Percentiles rank a stretch among this genome's conserved stretches.
These are phyloP conservation scores for Calyptomena viridis DNA, from an alignment of 2,113 vertebrate species.

Conservation along the genomic window DNA sequence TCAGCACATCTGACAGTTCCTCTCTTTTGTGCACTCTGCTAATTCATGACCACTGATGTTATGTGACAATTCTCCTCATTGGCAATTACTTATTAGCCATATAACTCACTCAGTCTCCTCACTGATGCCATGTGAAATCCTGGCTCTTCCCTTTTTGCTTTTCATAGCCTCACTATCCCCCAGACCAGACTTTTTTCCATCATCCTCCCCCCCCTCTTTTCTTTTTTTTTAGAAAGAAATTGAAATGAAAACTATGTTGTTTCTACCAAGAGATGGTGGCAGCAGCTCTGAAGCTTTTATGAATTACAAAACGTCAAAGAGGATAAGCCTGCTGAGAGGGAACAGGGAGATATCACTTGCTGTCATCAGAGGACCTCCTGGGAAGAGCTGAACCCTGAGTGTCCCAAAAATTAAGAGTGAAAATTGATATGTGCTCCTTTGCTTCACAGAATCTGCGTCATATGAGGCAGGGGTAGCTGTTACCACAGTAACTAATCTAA, in stretches of 20 bases:
- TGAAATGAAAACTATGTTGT: background rate
- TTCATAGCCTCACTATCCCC: background rate
- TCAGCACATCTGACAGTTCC: background rate
- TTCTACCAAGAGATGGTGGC: background rate
- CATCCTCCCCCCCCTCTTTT: background rate
- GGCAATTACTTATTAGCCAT: background rate
- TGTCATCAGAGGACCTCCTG: slow-evolving; percentile 42
- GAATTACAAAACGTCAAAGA: background rate
- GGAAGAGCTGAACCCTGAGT: slow-evolving; percentile 38
- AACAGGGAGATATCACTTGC: slow-evolving; percentile 4
- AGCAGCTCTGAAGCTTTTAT: background rate
- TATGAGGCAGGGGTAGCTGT: slow-evolving; percentile 51
- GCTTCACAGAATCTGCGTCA: slow-evolving; percentile 47
- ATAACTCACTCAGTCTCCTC: background rate
- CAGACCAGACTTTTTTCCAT: background rate
- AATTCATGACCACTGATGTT: background rate
- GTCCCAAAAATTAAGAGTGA: slow-evolving; percentile 52
- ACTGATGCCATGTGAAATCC: background rate
- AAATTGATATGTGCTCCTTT: slow-evolving; percentile 48
- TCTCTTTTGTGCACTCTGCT: background rate
- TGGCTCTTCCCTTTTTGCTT: background rate
- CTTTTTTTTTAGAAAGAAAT: background rate
- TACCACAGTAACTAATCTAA: slow-evolving; percentile 43
- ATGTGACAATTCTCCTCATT: background rate
- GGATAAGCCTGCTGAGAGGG: background rate